A percentile compares a stretch with the other conserved stretches of the same genome.
These are phyloP conservation scores for Andrena flavipes DNA, from an alignment of 2,888 invertebrate species.

Conservation along the genomic window DNA sequence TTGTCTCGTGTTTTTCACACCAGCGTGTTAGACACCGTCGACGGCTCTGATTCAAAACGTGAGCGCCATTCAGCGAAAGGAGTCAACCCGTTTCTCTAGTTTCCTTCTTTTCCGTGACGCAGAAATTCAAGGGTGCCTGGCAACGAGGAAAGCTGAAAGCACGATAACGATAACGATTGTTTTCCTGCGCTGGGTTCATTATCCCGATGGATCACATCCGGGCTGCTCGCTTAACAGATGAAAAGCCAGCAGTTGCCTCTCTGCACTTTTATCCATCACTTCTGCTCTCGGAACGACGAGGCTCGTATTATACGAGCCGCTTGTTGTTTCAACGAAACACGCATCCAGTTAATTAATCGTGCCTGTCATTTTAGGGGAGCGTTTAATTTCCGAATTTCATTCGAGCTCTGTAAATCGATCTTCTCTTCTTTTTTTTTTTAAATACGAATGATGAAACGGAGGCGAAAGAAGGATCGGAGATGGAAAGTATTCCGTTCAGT, in stretches of 20 bases:
- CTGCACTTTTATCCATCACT: neutral
- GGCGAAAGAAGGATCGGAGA: too few relatives aligned
- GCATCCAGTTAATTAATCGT: neutral
- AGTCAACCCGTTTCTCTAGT: too few relatives aligned
- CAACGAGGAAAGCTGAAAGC: neutral
- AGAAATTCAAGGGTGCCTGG: too few relatives aligned
- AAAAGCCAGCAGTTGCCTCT: neutral
- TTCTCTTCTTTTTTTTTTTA: neutral
- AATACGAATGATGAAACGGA: neutral
- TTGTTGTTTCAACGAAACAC: neutral
- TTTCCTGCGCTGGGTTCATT: neutral
- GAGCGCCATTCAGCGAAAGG: too few relatives aligned
- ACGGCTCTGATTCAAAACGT: too few relatives aligned
- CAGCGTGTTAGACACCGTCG: neutral
- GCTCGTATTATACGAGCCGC: neutral
- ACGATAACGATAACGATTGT: neutral
- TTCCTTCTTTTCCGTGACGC: too few relatives aligned
- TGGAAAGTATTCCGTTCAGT: neutral
- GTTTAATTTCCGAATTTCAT: neutral
- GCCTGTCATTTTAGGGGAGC: neutral
- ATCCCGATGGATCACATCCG: slow-evolving; percentile 3
- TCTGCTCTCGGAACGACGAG: neutral
- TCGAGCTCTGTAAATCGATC: neutral
- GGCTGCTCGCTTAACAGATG: neutral
- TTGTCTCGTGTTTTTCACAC: neutral